These are phyloP conservation scores for Lycocorax pyrrhopterus DNA, from an alignment of 2,113 vertebrate species.

Conservation along the genomic window DNA sequence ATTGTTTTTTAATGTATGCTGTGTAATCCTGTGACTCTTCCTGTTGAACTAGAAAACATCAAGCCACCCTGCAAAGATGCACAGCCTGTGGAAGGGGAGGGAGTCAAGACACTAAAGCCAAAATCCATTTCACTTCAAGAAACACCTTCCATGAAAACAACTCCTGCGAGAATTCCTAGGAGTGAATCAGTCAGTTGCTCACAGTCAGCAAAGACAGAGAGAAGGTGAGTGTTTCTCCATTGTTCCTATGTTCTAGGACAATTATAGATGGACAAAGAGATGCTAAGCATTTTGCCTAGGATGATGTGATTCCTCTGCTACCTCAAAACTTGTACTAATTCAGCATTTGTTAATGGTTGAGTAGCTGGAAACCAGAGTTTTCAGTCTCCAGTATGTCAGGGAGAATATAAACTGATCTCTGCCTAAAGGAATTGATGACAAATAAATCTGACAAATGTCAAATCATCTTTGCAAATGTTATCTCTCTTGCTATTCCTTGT, in stretches of 20 bases:
- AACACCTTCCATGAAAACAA: background rate
- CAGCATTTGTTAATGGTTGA: background rate
- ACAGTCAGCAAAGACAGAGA: background rate
- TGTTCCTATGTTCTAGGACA: background rate
- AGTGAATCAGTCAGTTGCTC: background rate
- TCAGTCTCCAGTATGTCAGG: background rate
- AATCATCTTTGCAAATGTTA: background rate
- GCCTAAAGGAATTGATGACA: background rate
- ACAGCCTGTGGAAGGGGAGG: background rate
- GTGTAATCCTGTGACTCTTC: background rate
- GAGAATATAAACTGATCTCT: background rate
- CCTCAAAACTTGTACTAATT: background rate
- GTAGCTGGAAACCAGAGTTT: background rate
- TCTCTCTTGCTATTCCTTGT: background rate
- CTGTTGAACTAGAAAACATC: conserved; percentile 21
- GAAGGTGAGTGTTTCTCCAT: background rate
- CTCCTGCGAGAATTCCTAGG: background rate
- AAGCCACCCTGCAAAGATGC: background rate
- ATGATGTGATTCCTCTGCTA: background rate
- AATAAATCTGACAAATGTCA: background rate
- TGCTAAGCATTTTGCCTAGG: background rate
- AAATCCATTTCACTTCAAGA: background rate
- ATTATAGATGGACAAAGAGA: background rate
- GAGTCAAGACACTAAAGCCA: background rate
- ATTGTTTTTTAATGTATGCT: background rate